Percentiles rank a stretch among this genome's conserved stretches.
Evolutionary conservation across 2,113 vertebrate species (phyloP).

Genomic region (Prinia subflava): DNA sequence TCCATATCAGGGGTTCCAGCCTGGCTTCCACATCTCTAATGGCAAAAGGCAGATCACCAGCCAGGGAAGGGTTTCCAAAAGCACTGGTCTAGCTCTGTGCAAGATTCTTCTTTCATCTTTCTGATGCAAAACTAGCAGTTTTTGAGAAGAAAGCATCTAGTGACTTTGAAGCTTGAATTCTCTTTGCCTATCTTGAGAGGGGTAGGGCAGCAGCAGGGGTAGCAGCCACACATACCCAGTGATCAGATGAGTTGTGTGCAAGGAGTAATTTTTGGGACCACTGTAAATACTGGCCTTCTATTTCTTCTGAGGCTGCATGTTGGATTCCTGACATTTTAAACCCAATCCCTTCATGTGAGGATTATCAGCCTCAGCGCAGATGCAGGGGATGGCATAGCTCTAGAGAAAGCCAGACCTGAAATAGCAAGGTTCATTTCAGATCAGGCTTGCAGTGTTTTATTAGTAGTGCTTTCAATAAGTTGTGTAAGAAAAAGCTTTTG

Average conservation of each 20-base stretch:
- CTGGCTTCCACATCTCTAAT: neutral
- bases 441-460: neutral
- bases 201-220: neutral
- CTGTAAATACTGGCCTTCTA: neutral
- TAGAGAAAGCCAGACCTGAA: slow-evolving; percentile 18
- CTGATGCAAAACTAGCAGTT: neutral
- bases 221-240: neutral
- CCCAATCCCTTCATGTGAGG: neutral
- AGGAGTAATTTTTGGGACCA: neutral
- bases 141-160: neutral
- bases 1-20: neutral
- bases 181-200: neutral
- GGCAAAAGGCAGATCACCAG: neutral
- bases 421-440: slow-evolving; percentile 34
- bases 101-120: neutral
- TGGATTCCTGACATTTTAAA: slow-evolving; percentile 28
- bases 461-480: slow-evolving; percentile 19
- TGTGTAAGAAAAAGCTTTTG: slow-evolving; percentile 37
- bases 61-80: neutral
- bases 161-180: neutral
- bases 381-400: neutral
- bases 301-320: neutral
- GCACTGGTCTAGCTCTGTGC: neutral
- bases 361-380: neutral
- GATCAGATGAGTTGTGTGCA: neutral